Evolutionary conservation across 2,888 invertebrate genomes (phyloP).

Genomic region (Herminia tarsipennalis): DNA sequence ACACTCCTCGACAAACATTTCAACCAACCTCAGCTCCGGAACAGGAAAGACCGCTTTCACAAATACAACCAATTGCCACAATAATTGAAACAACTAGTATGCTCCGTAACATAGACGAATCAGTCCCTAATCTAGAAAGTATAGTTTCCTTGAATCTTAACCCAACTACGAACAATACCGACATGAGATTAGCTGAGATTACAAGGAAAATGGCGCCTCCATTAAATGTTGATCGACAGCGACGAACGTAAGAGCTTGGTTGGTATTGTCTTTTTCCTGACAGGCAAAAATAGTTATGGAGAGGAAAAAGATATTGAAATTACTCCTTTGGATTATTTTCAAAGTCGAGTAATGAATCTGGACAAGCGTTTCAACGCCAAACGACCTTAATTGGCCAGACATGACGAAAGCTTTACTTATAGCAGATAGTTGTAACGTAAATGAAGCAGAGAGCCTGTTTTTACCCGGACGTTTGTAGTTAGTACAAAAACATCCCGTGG

Average conservation of each 20-base stretch:
- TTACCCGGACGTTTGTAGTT: background rate
- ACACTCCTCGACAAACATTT: too few species aligned
- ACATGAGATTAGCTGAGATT: constrained; percentile 5
- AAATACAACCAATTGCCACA: too few species aligned
- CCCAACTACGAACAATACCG: background rate
- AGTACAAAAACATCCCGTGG: constrained; percentile 15
- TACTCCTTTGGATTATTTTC: constrained; percentile 36
- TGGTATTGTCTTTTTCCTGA: constrained; percentile 38
- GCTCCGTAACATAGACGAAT: too few species aligned
- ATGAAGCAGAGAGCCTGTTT: background rate
- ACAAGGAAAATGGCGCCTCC: constrained; percentile 11
- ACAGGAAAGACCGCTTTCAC: too few species aligned
- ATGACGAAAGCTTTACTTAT: constrained; percentile 51
- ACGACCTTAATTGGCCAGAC: constrained; percentile 50
- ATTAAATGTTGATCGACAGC: constrained; percentile 11
- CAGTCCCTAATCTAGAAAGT: constrained; percentile 9
- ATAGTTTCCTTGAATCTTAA: background rate
- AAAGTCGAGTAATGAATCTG: constrained; percentile 35
- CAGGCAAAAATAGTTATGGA: constrained; percentile 35
- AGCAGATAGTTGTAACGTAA: background rate
- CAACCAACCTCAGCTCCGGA: too few species aligned
- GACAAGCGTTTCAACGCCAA: constrained; percentile 39
- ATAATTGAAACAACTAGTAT: too few species aligned
- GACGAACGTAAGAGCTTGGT: constrained; percentile 8
- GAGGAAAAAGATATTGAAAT: constrained; percentile 27